Base-by-base conservation (phyloP, 2,113 vertebrate genomes). In the Vanacampus margaritifer region DNA sequence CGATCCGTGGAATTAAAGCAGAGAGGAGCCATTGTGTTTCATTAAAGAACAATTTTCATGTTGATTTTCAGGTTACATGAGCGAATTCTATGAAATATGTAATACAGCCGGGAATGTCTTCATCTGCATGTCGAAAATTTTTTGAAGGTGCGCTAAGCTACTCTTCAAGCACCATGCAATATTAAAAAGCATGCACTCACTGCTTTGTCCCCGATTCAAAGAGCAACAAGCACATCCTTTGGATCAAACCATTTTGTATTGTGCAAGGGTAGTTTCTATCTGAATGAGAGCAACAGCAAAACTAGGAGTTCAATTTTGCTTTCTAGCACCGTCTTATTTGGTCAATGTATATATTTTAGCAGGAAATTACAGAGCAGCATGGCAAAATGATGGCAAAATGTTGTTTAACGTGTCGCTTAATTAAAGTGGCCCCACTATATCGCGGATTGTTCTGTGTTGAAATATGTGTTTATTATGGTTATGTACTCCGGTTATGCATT, bases 71-170 rank as follows among this genome's bases (percentile, higher is more conserved):
- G 24, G 11, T 65, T 61, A 65, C 56, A 69, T 28, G 61, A 69
- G 61, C 28, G 36, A 71, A 64, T 70, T 73, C 74, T 60, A 53
- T 74, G 32, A 77, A 82, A 74, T 72, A 76, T 84, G 43, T 56
- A 72, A 46, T 60, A 62, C 41, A 71, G 60, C 17, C 39, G 26
- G 50, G 72, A 50, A 26, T 46, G n/a, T 64, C 35, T 28, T 24
- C 64, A 71, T 68, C 35, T 65, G 36, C 68, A 58, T 59, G 62
- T 64, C 24, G n/a, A 19, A 48, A 51, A 69, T 73, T 64, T n/a
- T 19, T 73, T 41, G 12, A 68, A 71, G 28, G 51, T 26, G 23
- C 23, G 12, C 1, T 60, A 50, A 64, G 36, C 59, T 62, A 62
- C 37, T 62, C 37, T 62, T 62, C 41, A n/a, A 62, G 59, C n/a